phyloP scores from a whole-genome alignment of 2,797 vertebrate genomes.

The Malurus splendens region DNA sequence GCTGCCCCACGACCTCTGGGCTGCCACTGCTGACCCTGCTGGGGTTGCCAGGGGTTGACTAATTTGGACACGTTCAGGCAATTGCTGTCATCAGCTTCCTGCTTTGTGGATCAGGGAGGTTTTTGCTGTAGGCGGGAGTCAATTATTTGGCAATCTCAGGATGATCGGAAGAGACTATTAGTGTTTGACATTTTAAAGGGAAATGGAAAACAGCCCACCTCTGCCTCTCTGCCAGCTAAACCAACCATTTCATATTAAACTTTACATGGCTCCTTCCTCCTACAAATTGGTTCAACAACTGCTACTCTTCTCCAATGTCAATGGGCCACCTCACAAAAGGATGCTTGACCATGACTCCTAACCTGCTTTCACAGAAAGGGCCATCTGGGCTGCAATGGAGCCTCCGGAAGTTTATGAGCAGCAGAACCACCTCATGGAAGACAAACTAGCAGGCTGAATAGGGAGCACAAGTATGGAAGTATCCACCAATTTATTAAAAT shows the following conservation, averaged over 20 bases:
- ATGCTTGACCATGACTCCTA: neutral
- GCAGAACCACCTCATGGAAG: neutral
- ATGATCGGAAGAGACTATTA: conserved; percentile 58
- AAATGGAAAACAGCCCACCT: conserved; percentile 62
- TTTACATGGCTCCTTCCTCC: neutral
- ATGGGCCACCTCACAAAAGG: neutral
- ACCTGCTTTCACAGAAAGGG: neutral
- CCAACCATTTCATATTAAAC: conserved; percentile 12
- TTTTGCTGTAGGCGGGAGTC: conserved; percentile 54
- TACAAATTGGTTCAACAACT: neutral
- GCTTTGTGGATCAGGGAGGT: conserved; percentile 55
- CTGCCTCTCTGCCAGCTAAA: conserved; percentile 28
- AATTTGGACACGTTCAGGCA: conserved; percentile 70
- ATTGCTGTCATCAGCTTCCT: conserved; percentile 73
- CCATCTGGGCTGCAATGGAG: neutral
- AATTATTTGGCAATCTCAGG: conserved; percentile 60
- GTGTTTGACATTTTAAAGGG: conserved; percentile 51
- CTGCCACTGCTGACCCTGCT: conserved; percentile 53
- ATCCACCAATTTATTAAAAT: neutral
- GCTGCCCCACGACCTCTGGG: conserved; percentile 64
- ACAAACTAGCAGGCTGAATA: neutral
- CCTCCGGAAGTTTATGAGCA: neutral
- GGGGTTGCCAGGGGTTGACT: conserved; percentile 57
- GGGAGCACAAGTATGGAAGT: neutral
- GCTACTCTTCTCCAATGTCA: neutral